Conservation (phyloP, 2,888 invertebrate species). For the Ethmia dodecea region DNA sequence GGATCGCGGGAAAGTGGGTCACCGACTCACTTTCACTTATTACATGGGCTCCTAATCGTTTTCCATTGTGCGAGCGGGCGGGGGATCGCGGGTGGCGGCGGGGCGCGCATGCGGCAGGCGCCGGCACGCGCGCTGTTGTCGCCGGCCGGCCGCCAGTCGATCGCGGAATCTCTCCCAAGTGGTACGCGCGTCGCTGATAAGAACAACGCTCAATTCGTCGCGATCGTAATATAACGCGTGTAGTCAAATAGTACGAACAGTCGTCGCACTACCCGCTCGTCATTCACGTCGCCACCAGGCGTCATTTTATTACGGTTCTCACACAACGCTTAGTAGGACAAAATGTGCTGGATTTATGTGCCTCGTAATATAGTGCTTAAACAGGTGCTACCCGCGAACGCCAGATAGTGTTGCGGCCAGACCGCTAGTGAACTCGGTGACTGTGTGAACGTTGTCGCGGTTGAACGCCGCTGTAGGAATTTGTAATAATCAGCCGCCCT, state of each 20-base stretch:
- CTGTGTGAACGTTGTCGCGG: constrained; percentile 75
- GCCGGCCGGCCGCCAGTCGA: constrained; percentile 74
- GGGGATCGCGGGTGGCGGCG: constrained; percentile 48
- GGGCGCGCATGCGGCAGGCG: constrained; percentile 69
- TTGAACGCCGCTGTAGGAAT: constrained; percentile 70
- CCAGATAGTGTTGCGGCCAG: constrained; percentile 74
- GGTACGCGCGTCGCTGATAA: constrained; percentile 52
- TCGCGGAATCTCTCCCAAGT: constrained; percentile 61
- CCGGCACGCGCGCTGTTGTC: constrained; percentile 70
- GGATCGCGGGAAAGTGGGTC: constrained; percentile 95
- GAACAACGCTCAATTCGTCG: constrained; percentile 40
- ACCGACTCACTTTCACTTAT: constrained; percentile 93
- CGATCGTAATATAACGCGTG: constrained; percentile 67
- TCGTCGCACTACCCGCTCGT: constrained; percentile 35
- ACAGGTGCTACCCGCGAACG: constrained; percentile 73
- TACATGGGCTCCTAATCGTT: constrained; percentile 87
- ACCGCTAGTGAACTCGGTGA: constrained; percentile 75
- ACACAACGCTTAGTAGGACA: constrained; percentile 41
- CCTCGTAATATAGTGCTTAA: constrained; percentile 63
- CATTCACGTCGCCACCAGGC: constrained; percentile 29
- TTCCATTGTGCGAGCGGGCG: constrained; percentile 81
- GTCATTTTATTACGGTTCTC: constrained; percentile 30
- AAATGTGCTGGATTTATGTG: constrained; percentile 74
- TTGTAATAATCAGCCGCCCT: constrained; percentile 59
- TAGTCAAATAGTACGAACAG: constrained; percentile 42